Evolutionary conservation across 2,888 invertebrate genomes (phyloP), one percentile per base, ranked within the genome.

Genomic region (Tribolium freemani): DNA sequence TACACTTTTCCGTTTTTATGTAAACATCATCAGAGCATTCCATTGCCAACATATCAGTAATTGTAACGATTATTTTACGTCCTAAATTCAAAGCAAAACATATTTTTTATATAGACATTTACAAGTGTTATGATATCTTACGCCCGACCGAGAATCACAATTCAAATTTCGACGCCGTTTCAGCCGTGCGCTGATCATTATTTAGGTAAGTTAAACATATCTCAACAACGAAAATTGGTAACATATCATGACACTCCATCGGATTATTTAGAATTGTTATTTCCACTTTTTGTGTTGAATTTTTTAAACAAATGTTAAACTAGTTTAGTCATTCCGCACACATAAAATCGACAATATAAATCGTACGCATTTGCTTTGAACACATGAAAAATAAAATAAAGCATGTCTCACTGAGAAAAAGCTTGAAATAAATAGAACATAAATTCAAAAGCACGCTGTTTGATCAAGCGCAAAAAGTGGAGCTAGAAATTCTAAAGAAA

Each of bases 61-160:
- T 50, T 51, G 26, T 50, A 60, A 53, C 45, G 61, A 56, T 57
- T 71, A 63, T 63, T 70, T 56, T 48, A 61, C 54, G 56, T 63
- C 63, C 70, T 56, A 70, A 70, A 69, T 69, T 69, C 20, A 66
- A 57, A 57, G 57, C 51, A 57, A 71, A 57, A 63, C 46, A 63
- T 66, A 64, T 71, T 64, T 71, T 71, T 71, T 63, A 69, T 69
- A 69, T 13, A 58, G 30, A 54, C 26, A 63, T 70, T 57, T 60
- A 69, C 50, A 70, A 51, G 66, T 73, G 73, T 73, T 73, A 73
- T 73, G 73, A 66, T 73, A 69, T 73, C 38, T 73, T 64, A 66
- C 69, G 30, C 16, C 16, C 48, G 16, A 48, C 16, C 16, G 4
- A 38, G 30, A 6, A 13, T 53, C 10, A 6, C 21, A 16, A 20